phyloP scores from a whole-genome alignment of 2,797 vertebrate genomes.

The Intellagama lesueurii region DNA sequence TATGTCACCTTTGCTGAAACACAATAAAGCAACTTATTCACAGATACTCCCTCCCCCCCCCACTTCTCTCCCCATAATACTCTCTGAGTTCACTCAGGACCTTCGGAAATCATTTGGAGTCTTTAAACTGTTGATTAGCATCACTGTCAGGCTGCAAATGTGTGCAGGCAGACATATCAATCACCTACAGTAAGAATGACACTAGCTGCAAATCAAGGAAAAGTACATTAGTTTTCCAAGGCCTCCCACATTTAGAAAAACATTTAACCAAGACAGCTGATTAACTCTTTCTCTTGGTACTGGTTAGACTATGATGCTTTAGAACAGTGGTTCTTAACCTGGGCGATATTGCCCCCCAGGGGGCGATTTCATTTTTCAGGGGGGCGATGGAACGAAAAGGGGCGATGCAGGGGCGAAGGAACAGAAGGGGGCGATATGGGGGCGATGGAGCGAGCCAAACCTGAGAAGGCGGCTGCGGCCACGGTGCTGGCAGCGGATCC shows the following conservation, averaged over 20 bases:
- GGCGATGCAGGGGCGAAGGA: too few species aligned
- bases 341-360: too few species aligned
- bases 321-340: too few species aligned
- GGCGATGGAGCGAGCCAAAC: too few species aligned
- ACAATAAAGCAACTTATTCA: constrained; percentile 33
- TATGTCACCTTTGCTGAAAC: neutral
- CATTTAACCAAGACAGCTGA: constrained; percentile 74
- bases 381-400: too few species aligned
- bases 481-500: too few species aligned
- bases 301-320: constrained; percentile 54
- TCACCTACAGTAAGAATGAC: constrained; percentile 69
- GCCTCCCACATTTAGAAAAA: constrained; percentile 65
- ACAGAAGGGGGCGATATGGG: too few species aligned
- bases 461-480: too few species aligned
- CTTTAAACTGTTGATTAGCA: constrained; percentile 72
- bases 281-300: constrained; percentile 68
- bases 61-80: neutral
- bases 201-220: constrained; percentile 67
- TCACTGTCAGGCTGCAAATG: constrained; percentile 69
- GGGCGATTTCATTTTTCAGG: too few species aligned
- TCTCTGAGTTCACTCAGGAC: constrained; percentile 34
- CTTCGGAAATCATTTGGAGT: constrained; percentile 61
- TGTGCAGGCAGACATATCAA: constrained; percentile 69
- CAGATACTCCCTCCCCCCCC: neutral
- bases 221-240: constrained; percentile 69